Evolutionary conservation across 2,888 invertebrate species (phyloP).

Genomic region (Eugnorisma glareosa): DNA sequence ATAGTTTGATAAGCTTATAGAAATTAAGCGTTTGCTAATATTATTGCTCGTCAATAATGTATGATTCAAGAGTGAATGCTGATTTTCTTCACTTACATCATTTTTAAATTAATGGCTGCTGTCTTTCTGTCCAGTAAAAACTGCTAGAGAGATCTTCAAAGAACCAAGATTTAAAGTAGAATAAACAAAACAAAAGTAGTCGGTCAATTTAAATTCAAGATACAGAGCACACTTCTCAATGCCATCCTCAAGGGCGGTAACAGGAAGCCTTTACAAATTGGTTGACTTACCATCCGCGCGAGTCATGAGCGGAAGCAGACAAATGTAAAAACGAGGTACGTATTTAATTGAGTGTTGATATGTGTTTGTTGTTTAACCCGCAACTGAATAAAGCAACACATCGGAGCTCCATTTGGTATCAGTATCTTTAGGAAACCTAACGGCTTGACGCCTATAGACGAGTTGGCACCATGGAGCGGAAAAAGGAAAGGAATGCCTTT

Average conservation of each 20-base stretch:
- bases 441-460: neutral
- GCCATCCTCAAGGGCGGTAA: conserved; percentile 72
- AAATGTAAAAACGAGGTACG: neutral
- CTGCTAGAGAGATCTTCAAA: neutral
- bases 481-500: neutral
- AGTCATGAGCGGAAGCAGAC: conserved; percentile 20
- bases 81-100: neutral
- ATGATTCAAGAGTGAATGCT: no score
- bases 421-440: neutral
- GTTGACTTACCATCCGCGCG: conserved; percentile 49
- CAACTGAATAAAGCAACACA: neutral
- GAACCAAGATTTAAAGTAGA: conserved; percentile 11
- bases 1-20: neutral
- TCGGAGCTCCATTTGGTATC: neutral
- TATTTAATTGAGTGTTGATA: neutral
- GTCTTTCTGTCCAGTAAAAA: neutral
- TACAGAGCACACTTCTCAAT: conserved; percentile 69
- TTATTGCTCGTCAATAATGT: neutral
- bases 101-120: neutral
- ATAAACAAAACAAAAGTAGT: conserved; percentile 37
- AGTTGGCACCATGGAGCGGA: no score
- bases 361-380: neutral
- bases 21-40: neutral
- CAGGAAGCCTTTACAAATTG: conserved; percentile 77
- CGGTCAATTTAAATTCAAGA: conserved; percentile 76